Evolutionary conservation across 2,888 invertebrate genomes (phyloP).

Genomic region (Cerastoderma edule): DNA sequence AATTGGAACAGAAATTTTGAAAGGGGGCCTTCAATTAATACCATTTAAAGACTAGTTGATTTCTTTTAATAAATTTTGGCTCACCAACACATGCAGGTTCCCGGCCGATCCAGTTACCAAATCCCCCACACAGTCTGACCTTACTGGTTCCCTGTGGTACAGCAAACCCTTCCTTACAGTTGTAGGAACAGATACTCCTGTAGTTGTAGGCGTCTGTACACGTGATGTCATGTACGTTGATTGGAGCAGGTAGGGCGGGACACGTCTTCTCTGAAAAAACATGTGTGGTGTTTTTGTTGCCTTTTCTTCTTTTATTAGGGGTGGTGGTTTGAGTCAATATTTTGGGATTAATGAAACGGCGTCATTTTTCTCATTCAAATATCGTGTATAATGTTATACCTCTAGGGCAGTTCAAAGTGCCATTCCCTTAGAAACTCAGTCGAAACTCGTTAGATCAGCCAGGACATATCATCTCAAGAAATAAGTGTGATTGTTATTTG

Average conservation of each 20-base stretch:
- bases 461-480: no score
- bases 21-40: not conserved
- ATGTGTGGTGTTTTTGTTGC: not conserved
- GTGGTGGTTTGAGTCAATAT: no score
- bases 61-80: not conserved
- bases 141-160: slow-evolving; percentile 49
- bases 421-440: not conserved
- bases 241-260: not conserved
- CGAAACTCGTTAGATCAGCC: no score
- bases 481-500: no score
- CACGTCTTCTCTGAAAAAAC: slow-evolving; percentile 39
- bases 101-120: not conserved
- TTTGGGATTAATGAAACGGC: not conserved
- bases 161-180: slow-evolving; percentile 53
- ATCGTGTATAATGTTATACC: not conserved
- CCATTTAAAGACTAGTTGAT: not conserved
- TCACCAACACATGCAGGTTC: not conserved
- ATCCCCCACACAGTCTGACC: slow-evolving; percentile 49
- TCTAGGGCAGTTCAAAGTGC: not conserved
- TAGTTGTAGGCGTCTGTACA: slow-evolving; percentile 51
- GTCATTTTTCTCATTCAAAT: not conserved
- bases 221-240: slow-evolving; percentile 5
- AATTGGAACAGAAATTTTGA: not conserved
- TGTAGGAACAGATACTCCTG: slow-evolving; percentile 57
- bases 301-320: no score